Base-by-base conservation (phyloP, 2,797 vertebrate genomes). In the Pipistrellus pygmaeus region DNA sequence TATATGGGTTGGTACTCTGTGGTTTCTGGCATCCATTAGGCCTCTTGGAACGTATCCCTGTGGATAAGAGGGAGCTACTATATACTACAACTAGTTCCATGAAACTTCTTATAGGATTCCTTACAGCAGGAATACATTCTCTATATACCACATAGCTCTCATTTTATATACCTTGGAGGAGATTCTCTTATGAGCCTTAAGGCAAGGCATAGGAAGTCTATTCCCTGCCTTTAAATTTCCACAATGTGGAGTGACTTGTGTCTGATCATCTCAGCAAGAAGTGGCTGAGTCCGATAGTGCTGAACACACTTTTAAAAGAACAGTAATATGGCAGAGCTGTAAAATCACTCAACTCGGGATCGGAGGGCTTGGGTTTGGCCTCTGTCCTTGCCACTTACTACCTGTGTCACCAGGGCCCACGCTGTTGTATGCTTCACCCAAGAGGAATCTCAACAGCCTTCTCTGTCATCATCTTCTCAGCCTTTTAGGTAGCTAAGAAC, bases 151-250 rank as follows among this genome's bases (percentile, higher is more conserved):
- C 38, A 41, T 71, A 66, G 60, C 66, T 48, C 78, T 93, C 41
- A 25, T 89, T 69, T 85, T 85, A 88, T 7, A 23, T 38, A 83
- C 93, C 20, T 55, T 84, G 57, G 73, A 94, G 41, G 77, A 90
- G 72, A 51, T 87, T 77, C 32, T 89, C 77, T 71, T 13, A 85
- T 46, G 72, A 92, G 62, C 20, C 46, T 64, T 60, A 83, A 89
- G 66, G 57, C 78, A 88, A 75, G 55, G 41, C 75, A 86, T 1
- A 68, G 73, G 30, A 86, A 92, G 76, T 78, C n/a, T 55, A 77
- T 71, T 90, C 35, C 38, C 60, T 73, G 27, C 48, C 82, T 95
- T 51, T 44, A 68, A 78, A 81, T 83, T 77, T 90, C 86, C 66
- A 21, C 76, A 85, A 75, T 38, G n/a, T 44, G 66, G 73, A 86